These are phyloP conservation scores for Corythaixoides concolor DNA, from an alignment of 2,113 vertebrate species.

Conservation along the genomic window DNA sequence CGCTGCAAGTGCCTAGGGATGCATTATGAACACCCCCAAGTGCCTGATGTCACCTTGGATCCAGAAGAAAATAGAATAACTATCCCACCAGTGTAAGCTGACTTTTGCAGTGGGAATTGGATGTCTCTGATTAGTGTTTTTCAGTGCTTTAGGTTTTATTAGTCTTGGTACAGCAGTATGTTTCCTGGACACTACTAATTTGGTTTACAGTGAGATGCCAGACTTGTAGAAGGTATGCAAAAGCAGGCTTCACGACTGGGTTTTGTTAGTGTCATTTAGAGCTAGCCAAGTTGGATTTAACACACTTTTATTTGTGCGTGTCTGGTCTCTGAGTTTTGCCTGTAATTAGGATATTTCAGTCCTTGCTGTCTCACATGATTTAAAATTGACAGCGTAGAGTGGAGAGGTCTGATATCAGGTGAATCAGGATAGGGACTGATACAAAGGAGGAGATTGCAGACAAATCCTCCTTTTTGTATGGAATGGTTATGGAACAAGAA, in stretches of 20 bases:
- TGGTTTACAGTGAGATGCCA: neutral
- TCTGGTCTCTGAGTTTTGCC: neutral
- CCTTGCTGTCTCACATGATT: neutral
- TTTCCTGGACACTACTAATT: neutral
- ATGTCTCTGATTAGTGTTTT: neutral
- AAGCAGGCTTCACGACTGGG: neutral
- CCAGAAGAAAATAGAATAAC: neutral
- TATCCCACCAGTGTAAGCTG: neutral
- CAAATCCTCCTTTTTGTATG: neutral
- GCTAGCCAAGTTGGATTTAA: neutral
- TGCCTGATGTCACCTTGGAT: neutral
- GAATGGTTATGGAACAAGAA: neutral
- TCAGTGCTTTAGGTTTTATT: neutral
- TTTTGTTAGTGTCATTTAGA: neutral
- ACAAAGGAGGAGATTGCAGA: neutral
- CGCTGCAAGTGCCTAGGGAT: neutral
- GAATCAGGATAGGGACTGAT: neutral
- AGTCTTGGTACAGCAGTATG: neutral
- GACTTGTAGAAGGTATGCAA: neutral
- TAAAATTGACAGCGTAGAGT: neutral
- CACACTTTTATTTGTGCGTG: neutral
- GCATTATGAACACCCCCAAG: neutral
- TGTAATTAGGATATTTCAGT: neutral
- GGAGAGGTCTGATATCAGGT: neutral
- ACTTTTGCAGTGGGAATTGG: neutral